Evolutionary conservation across 2,113 vertebrate species (phyloP).

Genomic region (Eurystomus gularis): DNA sequence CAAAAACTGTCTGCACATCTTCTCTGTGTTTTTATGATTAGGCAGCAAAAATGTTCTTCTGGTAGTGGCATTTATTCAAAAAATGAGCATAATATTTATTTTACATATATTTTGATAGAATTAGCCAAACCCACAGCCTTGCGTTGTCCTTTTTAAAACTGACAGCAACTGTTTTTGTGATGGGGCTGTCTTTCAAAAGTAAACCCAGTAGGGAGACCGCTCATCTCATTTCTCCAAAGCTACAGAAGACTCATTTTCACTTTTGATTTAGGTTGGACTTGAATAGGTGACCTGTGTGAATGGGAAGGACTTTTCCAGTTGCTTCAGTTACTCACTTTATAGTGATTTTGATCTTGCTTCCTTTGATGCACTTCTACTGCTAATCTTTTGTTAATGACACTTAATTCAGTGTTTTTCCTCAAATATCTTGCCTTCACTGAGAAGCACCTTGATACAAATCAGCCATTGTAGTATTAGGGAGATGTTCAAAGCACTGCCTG

Average conservation of each 20-base stretch:
- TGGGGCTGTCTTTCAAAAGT: background rate
- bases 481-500: background rate
- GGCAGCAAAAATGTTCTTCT: background rate
- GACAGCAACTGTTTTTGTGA: background rate
- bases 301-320: background rate
- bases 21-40: background rate
- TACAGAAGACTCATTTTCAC: background rate
- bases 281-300: conserved; percentile 7
- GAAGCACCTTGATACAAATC: conserved; percentile 12
- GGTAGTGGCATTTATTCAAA: background rate
- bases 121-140: background rate
- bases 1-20: background rate
- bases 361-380: background rate
- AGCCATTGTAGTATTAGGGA: background rate
- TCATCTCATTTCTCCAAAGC: background rate
- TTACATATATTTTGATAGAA: background rate
- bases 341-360: conserved; percentile 18
- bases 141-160: background rate
- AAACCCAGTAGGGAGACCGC: background rate
- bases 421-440: background rate
- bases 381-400: conserved; percentile 14
- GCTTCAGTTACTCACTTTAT: background rate
- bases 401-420: background rate
- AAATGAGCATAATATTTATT: background rate
- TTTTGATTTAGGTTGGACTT: background rate